These are phyloP conservation scores for Mohoua ochrocephala DNA, from an alignment of 2,113 vertebrate genomes.

Conservation along the genomic window DNA sequence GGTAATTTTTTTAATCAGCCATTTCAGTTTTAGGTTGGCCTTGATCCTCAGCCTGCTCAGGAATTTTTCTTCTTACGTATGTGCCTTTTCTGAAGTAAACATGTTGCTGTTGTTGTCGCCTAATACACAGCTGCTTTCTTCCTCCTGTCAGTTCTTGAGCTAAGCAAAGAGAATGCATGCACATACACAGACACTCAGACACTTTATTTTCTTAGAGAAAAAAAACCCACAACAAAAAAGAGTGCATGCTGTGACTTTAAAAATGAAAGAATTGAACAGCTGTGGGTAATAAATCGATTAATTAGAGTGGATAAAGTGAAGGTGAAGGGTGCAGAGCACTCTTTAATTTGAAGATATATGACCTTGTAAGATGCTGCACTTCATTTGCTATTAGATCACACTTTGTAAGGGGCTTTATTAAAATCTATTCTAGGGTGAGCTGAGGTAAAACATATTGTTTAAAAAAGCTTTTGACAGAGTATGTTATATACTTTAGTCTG, in stretches of 20 bases:
- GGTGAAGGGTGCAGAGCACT: slow-evolving; percentile 48
- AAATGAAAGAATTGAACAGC: slow-evolving; percentile 21
- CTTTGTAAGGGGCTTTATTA: slow-evolving; percentile 57
- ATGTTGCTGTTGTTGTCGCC: background rate
- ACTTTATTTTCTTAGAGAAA: background rate
- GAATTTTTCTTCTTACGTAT: slow-evolving; percentile 1
- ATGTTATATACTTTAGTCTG: slow-evolving; percentile 56
- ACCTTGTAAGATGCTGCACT: slow-evolving; percentile 53
- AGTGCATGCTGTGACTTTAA: background rate
- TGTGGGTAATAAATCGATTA: slow-evolving; percentile 38
- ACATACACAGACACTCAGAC: background rate
- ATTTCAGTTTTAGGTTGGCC: slow-evolving; percentile 50
- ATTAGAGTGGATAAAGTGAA: slow-evolving; percentile 40
- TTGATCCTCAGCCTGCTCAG: slow-evolving; percentile 15
- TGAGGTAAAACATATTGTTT: slow-evolving; percentile 57
- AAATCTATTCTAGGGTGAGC: slow-evolving; percentile 41
- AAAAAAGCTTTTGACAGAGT: slow-evolving; percentile 44
- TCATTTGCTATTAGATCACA: slow-evolving; percentile 58
- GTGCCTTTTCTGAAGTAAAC: slow-evolving; percentile 24
- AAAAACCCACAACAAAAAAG: background rate
- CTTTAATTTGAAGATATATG: slow-evolving; percentile 55
- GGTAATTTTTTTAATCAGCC: slow-evolving; percentile 56
- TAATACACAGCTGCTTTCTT: slow-evolving; percentile 20
- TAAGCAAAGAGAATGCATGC: background rate
- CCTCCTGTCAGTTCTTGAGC: slow-evolving; percentile 15